phyloP scores from a whole-genome alignment of 2,888 invertebrate species.

The Laspeyria flexula region DNA sequence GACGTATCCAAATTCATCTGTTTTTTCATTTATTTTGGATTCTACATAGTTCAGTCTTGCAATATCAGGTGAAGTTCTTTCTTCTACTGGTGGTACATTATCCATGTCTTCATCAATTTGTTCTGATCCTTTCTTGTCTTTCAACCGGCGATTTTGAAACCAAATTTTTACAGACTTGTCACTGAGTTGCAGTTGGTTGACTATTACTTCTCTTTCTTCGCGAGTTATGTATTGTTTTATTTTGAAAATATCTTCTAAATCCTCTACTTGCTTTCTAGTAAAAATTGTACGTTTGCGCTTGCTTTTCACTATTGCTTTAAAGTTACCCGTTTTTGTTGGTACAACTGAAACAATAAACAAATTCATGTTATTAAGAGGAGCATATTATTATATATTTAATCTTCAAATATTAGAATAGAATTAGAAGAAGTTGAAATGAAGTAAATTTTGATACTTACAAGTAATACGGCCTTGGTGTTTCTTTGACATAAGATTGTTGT shows the following conservation, averaged over 20 bases:
- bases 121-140: conserved; percentile 82
- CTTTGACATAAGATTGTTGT: conserved; percentile 14
- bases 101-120: conserved; percentile 12
- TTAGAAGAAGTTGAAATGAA: no score
- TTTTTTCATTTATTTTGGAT: conserved; percentile 53
- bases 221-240: conserved; percentile 89
- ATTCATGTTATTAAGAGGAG: no score
- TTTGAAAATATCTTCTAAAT: conserved; percentile 90
- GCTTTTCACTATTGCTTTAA: conserved; percentile 53
- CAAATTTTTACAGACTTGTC: conserved; percentile 92
- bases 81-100: conserved; percentile 6
- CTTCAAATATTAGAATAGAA: no score
- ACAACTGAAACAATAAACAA: conserved; percentile 38
- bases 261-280: conserved; percentile 89
- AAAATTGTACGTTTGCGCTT: conserved; percentile 91
- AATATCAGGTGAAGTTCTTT: conserved; percentile 15
- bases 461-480: conserved; percentile 40
- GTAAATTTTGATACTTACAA: conserved; percentile 36
- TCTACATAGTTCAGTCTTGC: conserved; percentile 55
- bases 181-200: conserved; percentile 85
- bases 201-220: conserved; percentile 89
- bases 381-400: no score
- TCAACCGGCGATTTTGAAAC: conserved; percentile 92
- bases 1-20: conserved; percentile 60
- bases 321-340: conserved; percentile 32